Evolutionary conservation across 2,113 vertebrate genomes (phyloP).

Genomic region (Prinia subflava): DNA sequence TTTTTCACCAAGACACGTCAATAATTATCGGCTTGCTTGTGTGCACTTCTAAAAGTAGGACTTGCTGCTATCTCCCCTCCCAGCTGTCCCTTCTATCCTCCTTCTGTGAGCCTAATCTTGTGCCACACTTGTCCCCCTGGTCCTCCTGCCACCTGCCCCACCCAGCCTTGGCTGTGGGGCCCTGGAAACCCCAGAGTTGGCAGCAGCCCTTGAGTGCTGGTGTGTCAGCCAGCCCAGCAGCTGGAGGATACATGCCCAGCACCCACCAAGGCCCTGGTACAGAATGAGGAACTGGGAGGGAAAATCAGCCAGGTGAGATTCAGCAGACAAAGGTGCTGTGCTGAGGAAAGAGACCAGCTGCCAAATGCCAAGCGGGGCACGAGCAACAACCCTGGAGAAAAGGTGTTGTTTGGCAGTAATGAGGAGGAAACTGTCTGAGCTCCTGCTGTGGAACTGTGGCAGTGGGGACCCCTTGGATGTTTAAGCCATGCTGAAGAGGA

Average conservation of each 20-base stretch:
- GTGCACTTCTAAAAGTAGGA: neutral
- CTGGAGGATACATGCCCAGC: neutral
- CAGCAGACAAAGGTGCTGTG: neutral
- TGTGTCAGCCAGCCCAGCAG: neutral
- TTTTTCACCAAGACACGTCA: neutral
- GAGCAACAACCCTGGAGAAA: neutral
- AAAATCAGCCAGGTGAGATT: neutral
- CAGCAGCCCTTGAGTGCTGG: neutral
- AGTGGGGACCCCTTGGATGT: rapidly evolving
- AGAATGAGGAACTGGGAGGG: neutral
- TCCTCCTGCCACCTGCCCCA: neutral
- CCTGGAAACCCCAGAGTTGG: neutral
- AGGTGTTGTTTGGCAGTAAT: neutral
- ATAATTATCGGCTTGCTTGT: neutral
- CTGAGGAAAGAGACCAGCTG: neutral
- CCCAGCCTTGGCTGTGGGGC: neutral
- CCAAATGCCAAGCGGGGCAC: rapidly evolving
- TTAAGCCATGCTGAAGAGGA: neutral
- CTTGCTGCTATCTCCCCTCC: neutral
- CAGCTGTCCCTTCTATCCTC: neutral
- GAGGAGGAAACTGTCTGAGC: neutral
- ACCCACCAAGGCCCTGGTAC: rapidly evolving
- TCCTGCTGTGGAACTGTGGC: neutral
- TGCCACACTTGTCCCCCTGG: neutral
- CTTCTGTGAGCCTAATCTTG: neutral